A percentile compares a stretch with the other conserved stretches of the same genome.
These are phyloP conservation scores for Acromyrmex charruanus DNA, from an alignment of 1,140 invertebrate species.

Conservation along the genomic window DNA sequence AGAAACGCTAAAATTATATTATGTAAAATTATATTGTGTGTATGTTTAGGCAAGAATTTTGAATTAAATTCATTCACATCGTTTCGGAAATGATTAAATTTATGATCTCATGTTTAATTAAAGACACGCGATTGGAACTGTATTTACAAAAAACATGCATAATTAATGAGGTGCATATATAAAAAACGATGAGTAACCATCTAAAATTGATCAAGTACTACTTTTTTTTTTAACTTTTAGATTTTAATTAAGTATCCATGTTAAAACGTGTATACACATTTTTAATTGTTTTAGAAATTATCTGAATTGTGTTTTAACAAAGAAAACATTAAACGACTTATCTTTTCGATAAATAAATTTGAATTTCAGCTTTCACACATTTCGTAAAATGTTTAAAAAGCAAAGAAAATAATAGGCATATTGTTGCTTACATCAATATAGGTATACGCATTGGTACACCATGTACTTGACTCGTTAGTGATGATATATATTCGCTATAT, in stretches of 20 bases:
- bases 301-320: constrained; percentile 4
- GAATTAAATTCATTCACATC: constrained; percentile 3
- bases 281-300: neutral
- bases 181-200: neutral
- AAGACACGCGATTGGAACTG: neutral
- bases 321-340: neutral
- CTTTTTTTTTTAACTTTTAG: constrained; percentile 37
- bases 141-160: neutral
- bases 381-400: neutral
- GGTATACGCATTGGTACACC: neutral
- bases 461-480: neutral
- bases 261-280: neutral
- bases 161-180: neutral
- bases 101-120: constrained; percentile 7
- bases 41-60: neutral
- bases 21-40: neutral
- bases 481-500: neutral
- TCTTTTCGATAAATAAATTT: neutral
- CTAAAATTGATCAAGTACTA: neutral
- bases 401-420: neutral
- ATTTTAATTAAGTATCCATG: constrained; percentile 28
- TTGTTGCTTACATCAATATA: neutral
- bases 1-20: neutral
- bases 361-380: neutral
- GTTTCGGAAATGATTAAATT: neutral